A percentile compares a stretch with the other conserved stretches of the same genome.
These are phyloP conservation scores for Montipora capricornis DNA, from an alignment of 64 coral and sea anemone genomes.

Conservation along the genomic window DNA sequence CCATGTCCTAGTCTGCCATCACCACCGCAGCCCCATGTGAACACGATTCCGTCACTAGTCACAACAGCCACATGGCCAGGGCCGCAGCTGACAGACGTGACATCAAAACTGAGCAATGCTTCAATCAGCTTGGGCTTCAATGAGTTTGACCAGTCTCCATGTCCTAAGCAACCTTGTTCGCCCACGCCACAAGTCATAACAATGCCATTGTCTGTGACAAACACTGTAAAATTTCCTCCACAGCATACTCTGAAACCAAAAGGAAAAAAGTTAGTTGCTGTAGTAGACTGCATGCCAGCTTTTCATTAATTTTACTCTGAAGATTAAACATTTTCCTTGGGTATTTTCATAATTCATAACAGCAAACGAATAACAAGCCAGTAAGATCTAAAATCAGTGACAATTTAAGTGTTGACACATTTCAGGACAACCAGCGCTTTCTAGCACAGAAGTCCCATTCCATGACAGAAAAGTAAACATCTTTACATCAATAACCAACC, in stretches of 20 bases:
- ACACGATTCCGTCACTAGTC: constrained; percentile 93
- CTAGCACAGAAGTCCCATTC: too few species aligned
- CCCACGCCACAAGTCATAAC: constrained; percentile 95
- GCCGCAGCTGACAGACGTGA: constrained; percentile 88
- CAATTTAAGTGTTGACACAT: too few species aligned
- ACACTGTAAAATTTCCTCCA: constrained; percentile 90
- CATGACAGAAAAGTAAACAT: neutral
- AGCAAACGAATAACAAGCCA: too few species aligned
- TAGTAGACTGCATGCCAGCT: too few species aligned
- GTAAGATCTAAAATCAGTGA: too few species aligned
- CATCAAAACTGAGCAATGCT: constrained; percentile 90
- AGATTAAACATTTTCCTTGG: too few species aligned
- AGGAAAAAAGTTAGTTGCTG: neutral
- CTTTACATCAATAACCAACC: neutral
- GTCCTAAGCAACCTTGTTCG: constrained; percentile 91
- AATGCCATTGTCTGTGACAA: constrained; percentile 98
- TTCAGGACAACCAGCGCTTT: too few species aligned
- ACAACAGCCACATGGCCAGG: constrained; percentile 84
- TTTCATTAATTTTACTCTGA: too few species aligned
- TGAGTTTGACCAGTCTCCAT: constrained; percentile 84
- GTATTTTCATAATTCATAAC: too few species aligned
- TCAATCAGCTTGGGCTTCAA: constrained; percentile 96
- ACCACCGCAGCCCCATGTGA: constrained; percentile 90
- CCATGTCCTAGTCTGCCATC: constrained; percentile 97
- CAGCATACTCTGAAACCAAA: constrained; percentile 78